Percentiles rank a stretch among this genome's conserved stretches.
These are phyloP conservation scores for Trididemnum miniatum DNA, from an alignment of 23 tunicate genomes.

Conservation along the genomic window DNA sequence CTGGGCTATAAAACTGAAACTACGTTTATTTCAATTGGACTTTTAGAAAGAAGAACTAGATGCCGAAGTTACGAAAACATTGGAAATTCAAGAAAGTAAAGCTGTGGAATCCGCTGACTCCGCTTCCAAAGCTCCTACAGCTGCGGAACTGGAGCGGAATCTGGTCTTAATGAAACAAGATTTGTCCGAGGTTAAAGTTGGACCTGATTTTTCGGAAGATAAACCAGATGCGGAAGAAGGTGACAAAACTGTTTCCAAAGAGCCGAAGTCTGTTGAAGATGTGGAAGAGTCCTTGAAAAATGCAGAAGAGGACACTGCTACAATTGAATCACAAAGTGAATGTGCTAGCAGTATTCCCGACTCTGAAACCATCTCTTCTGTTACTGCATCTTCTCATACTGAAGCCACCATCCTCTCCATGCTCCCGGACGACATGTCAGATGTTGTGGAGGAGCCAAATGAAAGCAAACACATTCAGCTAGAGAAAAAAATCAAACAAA, in stretches of 20 bases:
- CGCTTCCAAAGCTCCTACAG: conserved; percentile 33
- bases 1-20: no score
- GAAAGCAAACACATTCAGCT: background rate
- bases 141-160: conserved; percentile 62
- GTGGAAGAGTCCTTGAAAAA: background rate
- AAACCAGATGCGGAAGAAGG: background rate
- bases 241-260: background rate
- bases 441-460: background rate
- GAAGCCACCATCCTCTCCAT: background rate
- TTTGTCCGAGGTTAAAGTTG: conserved; percentile 69
- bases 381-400: background rate
- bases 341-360: background rate
- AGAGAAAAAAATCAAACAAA: conserved; percentile 24
- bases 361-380: background rate
- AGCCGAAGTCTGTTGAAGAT: background rate
- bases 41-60: background rate
- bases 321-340: background rate
- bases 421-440: conserved; percentile 13
- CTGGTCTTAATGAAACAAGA: conserved; percentile 66
- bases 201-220: conserved; percentile 53
- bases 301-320: background rate
- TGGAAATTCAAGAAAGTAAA: background rate
- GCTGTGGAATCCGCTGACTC: background rate
- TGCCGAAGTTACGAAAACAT: background rate
- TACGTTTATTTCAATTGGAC: no score